Percentiles rank a stretch among this genome's conserved stretches.
Conservation (phyloP, 1,140 invertebrate species). For the Brachionus calyciflorus region DNA sequence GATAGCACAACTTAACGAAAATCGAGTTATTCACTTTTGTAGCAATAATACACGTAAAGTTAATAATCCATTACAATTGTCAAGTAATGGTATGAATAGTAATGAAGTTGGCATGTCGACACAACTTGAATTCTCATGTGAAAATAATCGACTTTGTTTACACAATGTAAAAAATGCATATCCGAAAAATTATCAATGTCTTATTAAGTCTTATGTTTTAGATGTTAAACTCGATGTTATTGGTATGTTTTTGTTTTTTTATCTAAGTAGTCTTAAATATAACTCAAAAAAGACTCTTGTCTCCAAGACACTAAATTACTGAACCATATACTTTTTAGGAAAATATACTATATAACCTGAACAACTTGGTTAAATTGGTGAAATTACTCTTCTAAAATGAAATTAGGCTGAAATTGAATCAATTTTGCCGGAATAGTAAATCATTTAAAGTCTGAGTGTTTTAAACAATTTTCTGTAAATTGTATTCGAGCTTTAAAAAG, state of each 20-base stretch:
- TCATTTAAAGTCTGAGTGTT: too few relatives aligned
- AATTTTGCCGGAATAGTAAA: too few relatives aligned
- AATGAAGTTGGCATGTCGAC: background rate
- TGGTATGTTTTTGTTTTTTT: constrained; percentile 14
- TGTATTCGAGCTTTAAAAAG: too few relatives aligned
- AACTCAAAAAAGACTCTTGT: too few relatives aligned
- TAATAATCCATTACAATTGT: constrained; percentile 2
- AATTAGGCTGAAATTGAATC: too few relatives aligned
- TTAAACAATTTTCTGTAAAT: too few relatives aligned
- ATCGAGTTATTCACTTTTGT: constrained; percentile 38
- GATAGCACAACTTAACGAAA: constrained; percentile 11
- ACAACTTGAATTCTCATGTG: constrained; percentile 30
- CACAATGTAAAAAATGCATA: constrained; percentile 32
- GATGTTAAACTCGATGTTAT: constrained; percentile 41
- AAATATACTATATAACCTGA: too few relatives aligned
- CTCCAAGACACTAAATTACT: too few relatives aligned
- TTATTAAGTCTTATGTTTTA: constrained; percentile 12
- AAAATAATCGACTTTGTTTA: constrained; percentile 34
- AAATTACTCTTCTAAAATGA: too few relatives aligned
- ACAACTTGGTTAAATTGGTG: too few relatives aligned
- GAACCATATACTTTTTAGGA: too few relatives aligned
- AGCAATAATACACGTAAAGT: constrained; percentile 37
- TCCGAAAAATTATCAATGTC: constrained; percentile 32
- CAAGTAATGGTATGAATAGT: constrained; percentile 20
- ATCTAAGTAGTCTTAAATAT: too few relatives aligned